Conservation (phyloP, 1,140 invertebrate genomes). For the Sitophilus oryzae region DNA sequence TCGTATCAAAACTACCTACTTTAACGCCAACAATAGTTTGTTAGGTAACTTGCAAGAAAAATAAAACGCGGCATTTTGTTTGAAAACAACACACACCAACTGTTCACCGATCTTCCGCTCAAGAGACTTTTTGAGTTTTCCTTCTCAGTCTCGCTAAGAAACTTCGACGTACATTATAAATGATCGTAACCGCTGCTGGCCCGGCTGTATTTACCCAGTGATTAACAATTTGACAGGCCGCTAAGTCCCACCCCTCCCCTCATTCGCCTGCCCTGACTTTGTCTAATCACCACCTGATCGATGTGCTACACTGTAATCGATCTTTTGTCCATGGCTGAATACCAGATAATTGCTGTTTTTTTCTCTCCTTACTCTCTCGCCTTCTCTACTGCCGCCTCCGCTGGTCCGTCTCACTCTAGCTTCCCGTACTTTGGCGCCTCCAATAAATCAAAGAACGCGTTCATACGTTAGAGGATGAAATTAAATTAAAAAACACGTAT, state of each 20-base stretch:
- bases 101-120: too few species aligned
- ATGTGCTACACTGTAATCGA: conserved; percentile 17
- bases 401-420: too few species aligned
- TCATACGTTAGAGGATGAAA: background rate
- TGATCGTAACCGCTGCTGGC: conserved; percentile 9
- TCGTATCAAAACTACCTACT: too few species aligned
- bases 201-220: conserved; percentile 21
- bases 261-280: conserved; percentile 23
- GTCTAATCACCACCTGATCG: conserved; percentile 23
- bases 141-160: background rate
- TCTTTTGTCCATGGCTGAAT: conserved; percentile 20
- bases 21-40: too few species aligned
- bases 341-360: conserved; percentile 17
- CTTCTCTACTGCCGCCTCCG: too few species aligned
- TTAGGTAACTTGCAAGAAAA: too few species aligned
- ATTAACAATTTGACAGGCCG: conserved; percentile 23
- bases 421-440: background rate
- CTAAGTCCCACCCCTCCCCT: conserved; percentile 20
- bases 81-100: too few species aligned
- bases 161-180: conserved; percentile 21
- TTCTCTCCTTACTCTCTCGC: conserved; percentile 1
- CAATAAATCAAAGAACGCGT: background rate
- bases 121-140: too few species aligned
- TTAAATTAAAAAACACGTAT: too few species aligned
- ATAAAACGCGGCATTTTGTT: too few species aligned